Conservation (phyloP, 1,140 invertebrate species). For the Ceratosolen fusciceps region DNA sequence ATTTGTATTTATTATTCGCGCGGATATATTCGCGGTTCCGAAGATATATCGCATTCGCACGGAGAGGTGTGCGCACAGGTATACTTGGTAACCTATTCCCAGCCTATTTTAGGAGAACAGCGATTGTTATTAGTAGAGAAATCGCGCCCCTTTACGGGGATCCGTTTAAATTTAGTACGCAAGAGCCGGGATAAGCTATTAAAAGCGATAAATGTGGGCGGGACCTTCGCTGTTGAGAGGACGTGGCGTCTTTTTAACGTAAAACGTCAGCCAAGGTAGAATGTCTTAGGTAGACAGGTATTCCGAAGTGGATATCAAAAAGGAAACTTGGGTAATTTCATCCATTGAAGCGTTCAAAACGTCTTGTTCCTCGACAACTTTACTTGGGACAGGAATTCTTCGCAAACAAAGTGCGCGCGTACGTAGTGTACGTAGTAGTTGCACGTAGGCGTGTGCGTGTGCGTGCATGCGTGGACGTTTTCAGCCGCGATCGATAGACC, state of each 20-base stretch:
- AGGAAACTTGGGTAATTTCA: not conserved
- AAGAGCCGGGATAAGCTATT: not conserved
- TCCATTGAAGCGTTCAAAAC: not conserved
- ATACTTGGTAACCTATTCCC: not conserved
- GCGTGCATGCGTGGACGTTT: not conserved
- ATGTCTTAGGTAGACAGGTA: not conserved
- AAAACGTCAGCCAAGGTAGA: not conserved
- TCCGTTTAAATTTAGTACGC: conserved; percentile 6
- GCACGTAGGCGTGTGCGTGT: too few relatives aligned
- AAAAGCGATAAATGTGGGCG: not conserved
- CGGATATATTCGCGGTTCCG: not conserved
- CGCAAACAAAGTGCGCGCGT: too few relatives aligned
- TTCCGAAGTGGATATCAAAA: not conserved
- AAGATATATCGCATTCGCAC: not conserved
- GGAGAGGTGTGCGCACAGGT: not conserved
- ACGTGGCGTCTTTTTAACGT: conserved; percentile 10
- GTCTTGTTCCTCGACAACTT: not conserved
- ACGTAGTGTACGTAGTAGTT: too few relatives aligned
- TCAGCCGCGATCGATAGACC: too few relatives aligned
- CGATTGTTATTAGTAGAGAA: not conserved
- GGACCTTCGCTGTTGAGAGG: too few relatives aligned
- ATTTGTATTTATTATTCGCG: conserved; percentile 4
- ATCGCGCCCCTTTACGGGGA: not conserved
- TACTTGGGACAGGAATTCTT: not conserved
- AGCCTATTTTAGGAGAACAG: not conserved